phyloP scores from a whole-genome alignment of 2,113 vertebrate species.

The Gobius niger region DNA sequence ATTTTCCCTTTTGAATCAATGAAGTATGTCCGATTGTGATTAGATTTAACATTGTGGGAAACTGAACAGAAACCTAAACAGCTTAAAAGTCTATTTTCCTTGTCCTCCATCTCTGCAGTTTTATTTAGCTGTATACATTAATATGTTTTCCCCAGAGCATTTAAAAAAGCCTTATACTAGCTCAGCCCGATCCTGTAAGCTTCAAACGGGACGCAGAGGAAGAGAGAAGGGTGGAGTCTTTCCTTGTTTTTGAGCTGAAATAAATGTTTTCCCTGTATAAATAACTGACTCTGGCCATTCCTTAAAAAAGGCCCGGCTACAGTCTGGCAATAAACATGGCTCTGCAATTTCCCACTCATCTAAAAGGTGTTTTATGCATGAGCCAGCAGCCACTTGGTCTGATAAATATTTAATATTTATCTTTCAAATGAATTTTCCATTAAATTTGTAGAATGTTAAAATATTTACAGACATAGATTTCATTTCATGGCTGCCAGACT shows the following conservation, averaged over 20 bases:
- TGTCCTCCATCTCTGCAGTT: no score
- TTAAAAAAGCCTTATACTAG: conserved; percentile 5
- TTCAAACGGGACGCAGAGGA: conserved; percentile 49
- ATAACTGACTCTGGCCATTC: conserved; percentile 48
- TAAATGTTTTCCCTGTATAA: conserved; percentile 66
- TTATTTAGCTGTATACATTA: not conserved
- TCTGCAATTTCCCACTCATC: conserved; percentile 45
- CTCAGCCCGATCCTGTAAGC: conserved; percentile 52
- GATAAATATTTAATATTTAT: conserved; percentile 78
- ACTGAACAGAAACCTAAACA: no score
- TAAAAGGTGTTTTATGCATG: conserved; percentile 72
- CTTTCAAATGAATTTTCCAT: conserved; percentile 73
- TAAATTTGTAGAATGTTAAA: conserved; percentile 70
- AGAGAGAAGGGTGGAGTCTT: conserved; percentile 61
- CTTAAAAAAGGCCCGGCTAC: conserved; percentile 38
- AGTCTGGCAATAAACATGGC: conserved; percentile 36
- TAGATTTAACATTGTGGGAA: no score
- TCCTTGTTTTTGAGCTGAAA: conserved; percentile 71
- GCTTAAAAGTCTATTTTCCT: no score
- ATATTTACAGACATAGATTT: conserved; percentile 70
- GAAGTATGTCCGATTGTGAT: no score
- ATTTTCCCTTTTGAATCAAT: no score
- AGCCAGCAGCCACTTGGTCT: conserved; percentile 62
- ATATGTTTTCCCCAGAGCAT: not conserved
- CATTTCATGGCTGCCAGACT: conserved; percentile 52